Evolutionary conservation across 2,797 vertebrate genomes (phyloP).

Genomic region (Melanotaenia maccullochi): DNA sequence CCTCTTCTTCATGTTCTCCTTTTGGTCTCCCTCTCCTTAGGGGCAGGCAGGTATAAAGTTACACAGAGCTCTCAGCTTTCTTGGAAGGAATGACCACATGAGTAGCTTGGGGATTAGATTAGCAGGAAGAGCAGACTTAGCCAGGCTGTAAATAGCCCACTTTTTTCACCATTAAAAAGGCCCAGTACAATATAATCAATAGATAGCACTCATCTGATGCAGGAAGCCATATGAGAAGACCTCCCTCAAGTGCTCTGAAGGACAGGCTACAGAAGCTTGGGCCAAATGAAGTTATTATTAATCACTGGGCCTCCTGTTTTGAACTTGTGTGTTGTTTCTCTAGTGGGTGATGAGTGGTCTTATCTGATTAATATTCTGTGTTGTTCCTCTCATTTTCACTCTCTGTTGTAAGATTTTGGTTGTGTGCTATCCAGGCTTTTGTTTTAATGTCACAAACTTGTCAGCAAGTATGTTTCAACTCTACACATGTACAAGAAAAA

Average conservation of each 20-base stretch:
- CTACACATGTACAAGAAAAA: constrained; percentile 14
- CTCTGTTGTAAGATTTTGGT: constrained; percentile 2
- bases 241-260: constrained; percentile 85
- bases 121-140: constrained; percentile 86
- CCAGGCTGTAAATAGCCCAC: constrained; percentile 83
- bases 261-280: constrained; percentile 78
- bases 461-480: constrained; percentile 16
- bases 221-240: constrained; percentile 81
- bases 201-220: constrained; percentile 83
- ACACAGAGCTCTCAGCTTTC: constrained; percentile 85
- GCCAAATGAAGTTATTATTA: constrained; percentile 85
- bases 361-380: constrained; percentile 50
- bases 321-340: constrained; percentile 79
- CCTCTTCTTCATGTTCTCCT: constrained; percentile 64
- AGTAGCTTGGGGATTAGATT: constrained; percentile 87
- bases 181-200: constrained; percentile 84
- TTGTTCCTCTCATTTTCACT: constrained; percentile 44
- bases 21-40: constrained; percentile 70
- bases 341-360: constrained; percentile 79
- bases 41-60: constrained; percentile 84
- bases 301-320: constrained; percentile 80
- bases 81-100: constrained; percentile 86
- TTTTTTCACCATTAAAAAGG: constrained; percentile 84
- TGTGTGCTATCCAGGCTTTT: constrained; percentile 5
- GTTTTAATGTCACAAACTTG: constrained; percentile 8